These are phyloP conservation scores for Phaedon cochleariae DNA, from an alignment of 2,888 invertebrate species.

Conservation along the genomic window DNA sequence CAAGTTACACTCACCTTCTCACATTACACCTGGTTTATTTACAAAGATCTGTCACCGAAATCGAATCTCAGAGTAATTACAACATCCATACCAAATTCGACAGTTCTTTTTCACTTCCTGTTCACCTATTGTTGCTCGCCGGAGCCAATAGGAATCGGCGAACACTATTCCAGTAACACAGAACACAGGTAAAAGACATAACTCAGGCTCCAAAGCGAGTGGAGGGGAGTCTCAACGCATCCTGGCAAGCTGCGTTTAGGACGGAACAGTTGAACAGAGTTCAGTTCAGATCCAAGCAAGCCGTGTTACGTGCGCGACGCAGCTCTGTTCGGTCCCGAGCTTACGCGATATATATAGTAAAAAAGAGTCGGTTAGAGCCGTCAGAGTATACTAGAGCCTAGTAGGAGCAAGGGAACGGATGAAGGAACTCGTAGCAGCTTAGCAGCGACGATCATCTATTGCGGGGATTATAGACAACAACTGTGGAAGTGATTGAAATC, in stretches of 20 bases:
- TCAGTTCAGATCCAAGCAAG: slow-evolving; percentile 35
- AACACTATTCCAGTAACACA: slow-evolving; percentile 32
- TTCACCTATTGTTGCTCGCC: slow-evolving; percentile 42
- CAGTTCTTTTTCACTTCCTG: slow-evolving; percentile 46
- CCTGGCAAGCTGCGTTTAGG: slow-evolving; percentile 34
- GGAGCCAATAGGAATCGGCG: slow-evolving; percentile 46
- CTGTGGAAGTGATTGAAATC: slow-evolving; percentile 8
- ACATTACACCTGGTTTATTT: slow-evolving; percentile 44
- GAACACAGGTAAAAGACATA: slow-evolving; percentile 47
- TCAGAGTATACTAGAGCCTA: background rate
- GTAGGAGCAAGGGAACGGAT: background rate
- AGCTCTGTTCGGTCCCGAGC: background rate
- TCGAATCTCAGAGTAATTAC: slow-evolving; percentile 40
- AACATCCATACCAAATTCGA: slow-evolving; percentile 43
- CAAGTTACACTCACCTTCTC: slow-evolving; percentile 43
- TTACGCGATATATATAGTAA: slow-evolving; percentile 26
- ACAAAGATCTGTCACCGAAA: slow-evolving; percentile 33
- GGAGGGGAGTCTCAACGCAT: slow-evolving; percentile 38
- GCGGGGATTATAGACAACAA: background rate
- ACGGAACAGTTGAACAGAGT: slow-evolving; percentile 25
- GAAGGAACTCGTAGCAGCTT: background rate
- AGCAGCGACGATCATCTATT: background rate
- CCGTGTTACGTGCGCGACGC: slow-evolving; percentile 8
- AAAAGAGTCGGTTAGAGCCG: background rate
- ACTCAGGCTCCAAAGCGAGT: slow-evolving; percentile 33